Evolutionary conservation across 2,113 vertebrate genomes (phyloP).

Genomic region (Synchiropus splendidus): DNA sequence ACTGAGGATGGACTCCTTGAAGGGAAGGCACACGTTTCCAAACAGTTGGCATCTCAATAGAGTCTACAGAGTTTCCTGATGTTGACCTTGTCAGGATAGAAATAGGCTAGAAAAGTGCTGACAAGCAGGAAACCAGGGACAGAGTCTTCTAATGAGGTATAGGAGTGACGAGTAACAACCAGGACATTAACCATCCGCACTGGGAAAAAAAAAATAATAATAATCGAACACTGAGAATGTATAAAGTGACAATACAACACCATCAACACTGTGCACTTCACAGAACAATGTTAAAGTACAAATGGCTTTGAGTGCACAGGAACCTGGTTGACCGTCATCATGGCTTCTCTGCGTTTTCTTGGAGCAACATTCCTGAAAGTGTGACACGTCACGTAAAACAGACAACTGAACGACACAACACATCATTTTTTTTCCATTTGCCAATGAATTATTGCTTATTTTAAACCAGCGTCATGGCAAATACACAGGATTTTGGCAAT

Average conservation of each 20-base stretch:
- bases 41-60: slow-evolving; percentile 55
- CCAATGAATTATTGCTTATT: slow-evolving; percentile 21
- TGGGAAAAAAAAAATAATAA: slow-evolving; percentile 30
- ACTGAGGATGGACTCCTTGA: slow-evolving; percentile 32
- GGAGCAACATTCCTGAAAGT: too few species aligned
- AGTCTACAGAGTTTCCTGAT: slow-evolving; percentile 49
- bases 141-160: slow-evolving; percentile 52
- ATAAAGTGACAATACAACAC: slow-evolving; percentile 49
- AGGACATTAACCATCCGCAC: slow-evolving; percentile 15
- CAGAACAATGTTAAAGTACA: slow-evolving; percentile 42
- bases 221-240: slow-evolving; percentile 9
- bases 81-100: slow-evolving; percentile 42
- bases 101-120: slow-evolving; percentile 51
- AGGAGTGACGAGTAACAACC: slow-evolving; percentile 35
- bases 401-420: not conserved
- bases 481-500: slow-evolving; percentile 46
- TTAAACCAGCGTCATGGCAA: slow-evolving; percentile 7
- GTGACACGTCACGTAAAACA: not conserved
- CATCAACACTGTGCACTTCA: slow-evolving; percentile 40
- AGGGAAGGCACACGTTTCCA: slow-evolving; percentile 63
- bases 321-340: slow-evolving; percentile 52
- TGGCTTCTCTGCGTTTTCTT: slow-evolving; percentile 22
- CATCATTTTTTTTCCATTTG: slow-evolving; percentile 7
- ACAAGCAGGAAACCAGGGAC: slow-evolving; percentile 37
- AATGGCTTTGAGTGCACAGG: slow-evolving; percentile 51